Evolutionary conservation across 2,888 invertebrate species (phyloP), one percentile per base, ranked within the genome.

Genomic region (Eledone cirrhosa): DNA sequence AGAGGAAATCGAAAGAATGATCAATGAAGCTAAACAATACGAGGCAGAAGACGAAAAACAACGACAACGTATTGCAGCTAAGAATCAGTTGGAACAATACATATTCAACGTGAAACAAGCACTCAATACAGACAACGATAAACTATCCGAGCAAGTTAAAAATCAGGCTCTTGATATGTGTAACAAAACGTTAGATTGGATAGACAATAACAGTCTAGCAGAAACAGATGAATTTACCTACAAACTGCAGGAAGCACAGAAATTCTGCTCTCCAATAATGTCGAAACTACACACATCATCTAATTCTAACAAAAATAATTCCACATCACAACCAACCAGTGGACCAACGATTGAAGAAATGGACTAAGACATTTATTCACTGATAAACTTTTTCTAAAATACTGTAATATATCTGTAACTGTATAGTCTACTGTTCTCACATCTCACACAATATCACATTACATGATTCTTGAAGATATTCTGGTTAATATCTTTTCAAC

Each of bases 201-300:
- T 97, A 59, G 97, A 97, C 85, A 91, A 92, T 31, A 96, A 96
- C 88, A 93, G 93, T 1, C 91, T 95, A 72, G 96, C 96, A 11
- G 94, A 94, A 77, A 94, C 94, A 85, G 87, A 86, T 11, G 96
- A 96, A 84, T 94, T 94, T 83, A 95, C 96, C 78, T 93, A 94
- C 83, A 95, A 94, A 86, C 91, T 96, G 85, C 94, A 95, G 87
- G 94, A 94, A 77, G 91, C 95, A 29, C 95, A 96, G 89, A 92
- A 92, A 27, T 93, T 94, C 27, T 95, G 95, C 87, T 93, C 94
- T 77, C 95, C 96, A 0, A 92, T 95, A 67, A 96, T 97, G 94
- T 93, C 95, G 14, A 89, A 89, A 80, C 79, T 90, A 16, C 88
- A 90, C 78, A 81, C 83, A n/a, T n/a, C 48, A 22, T 47, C 76